Base-by-base conservation (phyloP, 2,888 invertebrate species). In the Endotricha flammealis region DNA sequence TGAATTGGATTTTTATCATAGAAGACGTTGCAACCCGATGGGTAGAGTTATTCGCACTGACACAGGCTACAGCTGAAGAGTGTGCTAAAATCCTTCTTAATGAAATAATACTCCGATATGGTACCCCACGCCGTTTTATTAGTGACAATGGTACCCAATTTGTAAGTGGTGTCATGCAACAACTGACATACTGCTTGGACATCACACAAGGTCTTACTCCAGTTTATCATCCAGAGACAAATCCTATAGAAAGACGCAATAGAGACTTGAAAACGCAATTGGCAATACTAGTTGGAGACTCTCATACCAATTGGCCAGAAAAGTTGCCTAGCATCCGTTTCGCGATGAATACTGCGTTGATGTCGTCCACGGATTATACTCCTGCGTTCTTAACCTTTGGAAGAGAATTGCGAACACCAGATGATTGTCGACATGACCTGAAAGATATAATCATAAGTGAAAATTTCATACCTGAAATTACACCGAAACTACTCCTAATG, bases 311-410 rank as follows among this genome's bases (percentile, higher is more conserved):
- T 1, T 75, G 68, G 68, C 17, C 42, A 2, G 48, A 55, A 0
- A 45, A 57, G 2, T 34, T 77, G 1, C 50, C 68, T 0, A 34
- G 48, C 1, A 62, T 74, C 0, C 41, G 73, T 0, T 78, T 74
- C 34, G 64, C 70, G 0, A 65, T 74, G 56, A 77, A 76, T 27
- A 58, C 65, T 0, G 51, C 57, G 1, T 10, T 7, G 1, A 16
- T 13, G 3, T 1, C 4, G 7, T 11, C 23, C 2, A 38, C 38
- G 0, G 16, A 20, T 1, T 32, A 22, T 10, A 33, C 13, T 3
- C 29, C 38, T 1, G 38, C 38, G 1, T 38, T 29, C 7, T 7
- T 38, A 3, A 38, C 32, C 2, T 38, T 33, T 12, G 38, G 32
- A 8, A 8, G 38, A 4, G 12, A 38, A 14, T n/a, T 38, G 1